Percentiles rank a stretch among this genome's conserved stretches.
These are phyloP conservation scores for Redunca redunca DNA, from an alignment of 2,113 vertebrate genomes.

Conservation along the genomic window DNA sequence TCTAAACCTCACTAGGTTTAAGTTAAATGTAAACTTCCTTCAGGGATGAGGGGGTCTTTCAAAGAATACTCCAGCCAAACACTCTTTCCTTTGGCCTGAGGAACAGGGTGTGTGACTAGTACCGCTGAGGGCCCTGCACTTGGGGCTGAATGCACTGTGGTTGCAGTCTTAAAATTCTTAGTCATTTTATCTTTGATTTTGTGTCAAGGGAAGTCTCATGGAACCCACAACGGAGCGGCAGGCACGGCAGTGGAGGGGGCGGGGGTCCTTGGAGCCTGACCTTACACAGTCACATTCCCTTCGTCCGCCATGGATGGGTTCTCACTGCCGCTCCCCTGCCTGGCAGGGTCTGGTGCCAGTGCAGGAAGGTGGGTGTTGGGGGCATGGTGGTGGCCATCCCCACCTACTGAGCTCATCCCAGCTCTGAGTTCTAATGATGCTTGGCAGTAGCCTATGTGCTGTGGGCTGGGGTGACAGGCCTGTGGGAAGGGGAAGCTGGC, in stretches of 20 bases:
- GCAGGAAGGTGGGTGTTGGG: not conserved
- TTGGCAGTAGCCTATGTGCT: not conserved
- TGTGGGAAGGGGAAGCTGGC: not conserved
- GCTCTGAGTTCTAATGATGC: not conserved
- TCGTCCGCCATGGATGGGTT: not conserved
- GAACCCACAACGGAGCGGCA: not conserved
- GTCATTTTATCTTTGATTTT: not conserved
- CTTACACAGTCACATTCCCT: not conserved
- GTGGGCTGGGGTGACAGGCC: not conserved
- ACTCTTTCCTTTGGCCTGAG: not conserved
- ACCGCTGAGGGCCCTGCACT: not conserved
- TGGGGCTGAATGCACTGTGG: not conserved
- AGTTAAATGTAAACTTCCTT: not conserved
- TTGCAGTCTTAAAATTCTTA: not conserved
- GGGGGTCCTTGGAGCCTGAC: not conserved
- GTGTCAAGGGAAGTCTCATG: not conserved
- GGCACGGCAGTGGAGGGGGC: fast-evolving
- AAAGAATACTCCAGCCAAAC: not conserved
- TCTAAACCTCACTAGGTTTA: not conserved
- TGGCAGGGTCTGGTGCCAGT: not conserved
- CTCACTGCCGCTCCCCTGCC: not conserved
- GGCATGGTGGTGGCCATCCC: not conserved
- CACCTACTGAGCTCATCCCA: not conserved
- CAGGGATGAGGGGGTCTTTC: not conserved
- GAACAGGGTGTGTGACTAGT: not conserved